These are phyloP conservation scores for Ctenodactylus gundi DNA, from an alignment of 2,113 vertebrate species.

Conservation along the genomic window DNA sequence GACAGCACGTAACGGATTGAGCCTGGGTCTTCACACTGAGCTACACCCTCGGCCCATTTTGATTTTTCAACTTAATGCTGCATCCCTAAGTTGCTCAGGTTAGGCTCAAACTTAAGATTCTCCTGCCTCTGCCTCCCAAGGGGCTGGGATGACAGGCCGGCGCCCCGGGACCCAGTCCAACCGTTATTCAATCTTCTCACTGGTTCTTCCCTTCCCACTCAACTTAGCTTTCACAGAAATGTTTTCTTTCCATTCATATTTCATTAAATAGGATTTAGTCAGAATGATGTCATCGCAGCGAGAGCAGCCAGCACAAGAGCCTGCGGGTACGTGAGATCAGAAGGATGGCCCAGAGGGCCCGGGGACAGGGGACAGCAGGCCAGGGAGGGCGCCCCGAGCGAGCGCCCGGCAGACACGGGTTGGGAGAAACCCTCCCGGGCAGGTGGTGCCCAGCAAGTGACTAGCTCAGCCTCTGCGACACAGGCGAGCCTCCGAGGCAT, in stretches of 20 bases:
- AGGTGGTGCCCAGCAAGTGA: background rate
- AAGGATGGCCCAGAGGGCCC: background rate
- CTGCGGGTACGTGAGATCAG: background rate
- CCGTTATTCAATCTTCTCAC: background rate
- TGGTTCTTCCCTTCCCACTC: background rate
- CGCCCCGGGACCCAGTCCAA: no score
- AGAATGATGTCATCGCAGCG: background rate
- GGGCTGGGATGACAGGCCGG: no score
- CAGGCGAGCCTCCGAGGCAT: background rate
- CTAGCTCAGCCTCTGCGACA: background rate
- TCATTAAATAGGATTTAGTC: background rate
- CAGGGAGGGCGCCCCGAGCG: no score
- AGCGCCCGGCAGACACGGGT: background rate
- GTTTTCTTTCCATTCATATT: background rate
- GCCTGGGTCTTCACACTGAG: no score
- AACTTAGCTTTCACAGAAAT: constrained; percentile 15
- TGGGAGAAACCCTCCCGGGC: background rate
- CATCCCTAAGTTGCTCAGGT: no score
- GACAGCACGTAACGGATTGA: no score
- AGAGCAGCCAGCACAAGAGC: background rate
- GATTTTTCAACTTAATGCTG: no score
- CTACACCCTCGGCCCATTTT: no score
- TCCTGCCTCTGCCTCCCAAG: no score
- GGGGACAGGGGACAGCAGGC: fast-evolving
- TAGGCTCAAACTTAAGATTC: no score